Conservation (phyloP, 2,797 vertebrate species). For the Rhabdophis nuchalis region DNA sequence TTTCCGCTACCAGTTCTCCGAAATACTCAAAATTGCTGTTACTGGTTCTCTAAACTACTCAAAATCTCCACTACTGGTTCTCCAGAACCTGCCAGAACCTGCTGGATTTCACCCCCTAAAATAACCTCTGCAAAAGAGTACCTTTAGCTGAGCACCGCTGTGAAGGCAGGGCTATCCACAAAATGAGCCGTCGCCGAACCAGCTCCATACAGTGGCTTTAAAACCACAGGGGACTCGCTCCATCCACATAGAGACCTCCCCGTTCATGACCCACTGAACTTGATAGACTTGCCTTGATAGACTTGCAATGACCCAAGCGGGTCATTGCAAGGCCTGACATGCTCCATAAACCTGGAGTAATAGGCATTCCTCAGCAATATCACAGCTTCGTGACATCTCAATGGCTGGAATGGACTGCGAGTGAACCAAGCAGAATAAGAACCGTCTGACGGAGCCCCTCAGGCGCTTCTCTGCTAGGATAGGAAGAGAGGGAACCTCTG, state of each 20-base stretch:
- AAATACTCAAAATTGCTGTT: too few relatives aligned
- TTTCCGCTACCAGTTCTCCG: too few relatives aligned
- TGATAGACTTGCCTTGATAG: background rate
- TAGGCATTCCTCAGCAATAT: background rate
- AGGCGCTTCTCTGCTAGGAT: too few relatives aligned
- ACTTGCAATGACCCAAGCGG: background rate
- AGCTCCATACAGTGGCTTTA: background rate
- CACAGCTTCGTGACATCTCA: constrained; percentile 7
- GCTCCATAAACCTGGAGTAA: constrained; percentile 24
- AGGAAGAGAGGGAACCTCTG: background rate
- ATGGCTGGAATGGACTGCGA: background rate
- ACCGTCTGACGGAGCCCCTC: background rate
- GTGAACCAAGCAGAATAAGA: background rate
- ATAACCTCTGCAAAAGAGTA: background rate
- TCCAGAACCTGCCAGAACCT: too few relatives aligned
- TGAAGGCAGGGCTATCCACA: background rate
- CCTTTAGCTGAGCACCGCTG: background rate
- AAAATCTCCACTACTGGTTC: too few relatives aligned
- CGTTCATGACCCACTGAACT: background rate
- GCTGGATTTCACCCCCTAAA: background rate
- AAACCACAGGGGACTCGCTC: background rate
- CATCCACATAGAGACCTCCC: background rate
- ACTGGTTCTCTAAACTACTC: too few relatives aligned
- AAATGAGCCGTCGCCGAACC: background rate
- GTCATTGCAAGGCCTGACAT: constrained; percentile 4